Evolutionary conservation across 2,113 vertebrate species (phyloP).

Genomic region (Lampris incognitus): DNA sequence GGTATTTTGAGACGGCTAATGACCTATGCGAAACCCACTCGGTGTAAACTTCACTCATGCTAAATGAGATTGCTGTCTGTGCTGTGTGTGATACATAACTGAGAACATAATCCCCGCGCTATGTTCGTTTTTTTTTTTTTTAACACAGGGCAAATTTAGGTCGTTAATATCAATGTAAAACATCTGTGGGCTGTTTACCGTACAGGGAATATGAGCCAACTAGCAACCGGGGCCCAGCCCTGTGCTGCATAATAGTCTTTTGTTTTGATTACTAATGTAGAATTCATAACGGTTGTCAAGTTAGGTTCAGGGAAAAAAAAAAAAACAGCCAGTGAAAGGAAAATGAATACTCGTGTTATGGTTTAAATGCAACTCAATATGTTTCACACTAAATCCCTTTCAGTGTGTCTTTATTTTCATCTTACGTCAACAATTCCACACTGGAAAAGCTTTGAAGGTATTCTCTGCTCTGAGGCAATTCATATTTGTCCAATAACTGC

Average conservation of each 20-base stretch:
- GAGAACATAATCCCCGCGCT: conserved; percentile 73
- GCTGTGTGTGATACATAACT: conserved; percentile 70
- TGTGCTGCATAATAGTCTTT: conserved; percentile 64
- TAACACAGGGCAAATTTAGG: conserved; percentile 74
- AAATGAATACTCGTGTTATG: conserved; percentile 61
- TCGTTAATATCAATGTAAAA: conserved; percentile 80
- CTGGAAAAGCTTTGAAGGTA: conserved; percentile 73
- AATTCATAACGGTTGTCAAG: conserved; percentile 75
- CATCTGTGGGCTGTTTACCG: conserved; percentile 80
- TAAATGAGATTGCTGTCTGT: conserved; percentile 76
- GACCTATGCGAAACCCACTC: conserved; percentile 78
- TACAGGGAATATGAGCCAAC: conserved; percentile 68
- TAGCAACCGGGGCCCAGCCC: conserved; percentile 48
- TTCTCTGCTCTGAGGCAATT: conserved; percentile 68
- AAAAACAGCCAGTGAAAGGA: conserved; percentile 40
- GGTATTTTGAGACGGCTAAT: conserved; percentile 80
- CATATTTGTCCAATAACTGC: conserved; percentile 78
- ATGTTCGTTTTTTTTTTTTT: conserved; percentile 69
- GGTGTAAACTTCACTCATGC: conserved; percentile 75
- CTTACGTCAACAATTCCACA: conserved; percentile 75
- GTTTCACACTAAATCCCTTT: conserved; percentile 68
- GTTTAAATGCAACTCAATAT: conserved; percentile 65
- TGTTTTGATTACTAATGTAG: conserved; percentile 76
- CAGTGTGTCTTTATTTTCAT: conserved; percentile 69
- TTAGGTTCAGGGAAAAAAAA: conserved; percentile 44